Evolutionary conservation across 2,113 vertebrate species (phyloP), one percentile per base, ranked within the genome.

Genomic region (Lagopus leucura): DNA sequence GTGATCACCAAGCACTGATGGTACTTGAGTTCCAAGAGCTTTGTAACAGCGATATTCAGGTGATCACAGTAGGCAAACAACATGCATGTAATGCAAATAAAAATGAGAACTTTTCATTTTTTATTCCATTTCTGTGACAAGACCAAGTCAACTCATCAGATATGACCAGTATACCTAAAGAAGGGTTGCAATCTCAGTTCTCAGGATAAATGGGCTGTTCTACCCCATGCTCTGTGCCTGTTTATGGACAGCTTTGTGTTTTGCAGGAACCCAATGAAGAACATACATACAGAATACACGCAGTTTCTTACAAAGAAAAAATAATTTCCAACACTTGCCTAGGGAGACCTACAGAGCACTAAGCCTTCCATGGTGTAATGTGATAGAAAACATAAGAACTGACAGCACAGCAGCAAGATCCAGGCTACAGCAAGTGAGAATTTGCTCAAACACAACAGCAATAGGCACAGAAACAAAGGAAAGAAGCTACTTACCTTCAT

Each of bases 291-390:
- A 63, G 47, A 89, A 84, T 40, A 16, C 7, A 30, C 7, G 4
- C 57, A 69, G 32, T 30, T 8, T 65, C 6, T 36, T 42, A 36
- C 0, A 8, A 13, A 4, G 4, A 21, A 55, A 32, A 22, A 2
- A 8, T 16, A 7, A 16, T 57, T 94, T 85, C 40, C 84, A 11
- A 32, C 18, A 7, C 83, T 82, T 72, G 25, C 50, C n/a, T 45
- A 47, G 30, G 57, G 24, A 25, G 13, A 54, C 20, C 34, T 42
- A 6, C 7, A 57, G 61, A 86, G 36, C 55, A 6, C 30, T 43
- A 72, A 66, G 16, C 1, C 84, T 82, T 91, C 55, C 63, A 79
- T 13, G 8, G 52, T 9, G 14, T 16, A 54, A 54, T 14, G 8
- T 14, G 52, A 28, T 10, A 16, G 14, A 54, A 54, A 54, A 15